Evolutionary conservation across 2,888 invertebrate species (phyloP).

Genomic region (Phengaris arion): DNA sequence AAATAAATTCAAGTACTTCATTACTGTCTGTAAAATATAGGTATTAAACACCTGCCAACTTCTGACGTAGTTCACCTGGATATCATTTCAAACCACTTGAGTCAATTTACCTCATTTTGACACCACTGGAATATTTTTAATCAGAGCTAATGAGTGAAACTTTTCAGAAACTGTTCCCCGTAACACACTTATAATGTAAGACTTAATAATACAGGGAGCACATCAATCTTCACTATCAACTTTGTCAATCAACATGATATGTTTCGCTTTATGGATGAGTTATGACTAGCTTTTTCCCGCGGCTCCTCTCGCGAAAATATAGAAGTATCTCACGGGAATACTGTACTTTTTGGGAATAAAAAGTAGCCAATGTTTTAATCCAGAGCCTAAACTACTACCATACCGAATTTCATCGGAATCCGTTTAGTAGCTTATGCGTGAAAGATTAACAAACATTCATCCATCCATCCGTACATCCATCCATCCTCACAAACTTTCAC

Average conservation of each 20-base stretch:
- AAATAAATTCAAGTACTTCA: too few species aligned
- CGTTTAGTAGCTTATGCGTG: too few species aligned
- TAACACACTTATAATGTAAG: neutral
- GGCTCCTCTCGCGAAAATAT: too few species aligned
- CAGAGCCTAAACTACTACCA: too few species aligned
- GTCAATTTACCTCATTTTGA: neutral
- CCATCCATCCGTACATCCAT: too few species aligned
- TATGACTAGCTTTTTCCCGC: neutral
- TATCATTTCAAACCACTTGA: neutral
- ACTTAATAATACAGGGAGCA: neutral
- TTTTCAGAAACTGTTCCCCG: neutral
- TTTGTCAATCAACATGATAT: neutral
- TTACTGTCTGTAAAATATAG: too few species aligned
- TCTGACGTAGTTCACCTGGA: neutral
- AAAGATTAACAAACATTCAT: too few species aligned
- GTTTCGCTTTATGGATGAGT: slow-evolving; percentile 1
- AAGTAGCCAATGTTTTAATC: too few species aligned
- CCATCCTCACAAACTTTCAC: too few species aligned
- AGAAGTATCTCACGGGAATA: too few species aligned
- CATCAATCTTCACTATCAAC: slow-evolving; percentile 27
- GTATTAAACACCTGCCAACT: neutral
- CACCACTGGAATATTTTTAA: neutral
- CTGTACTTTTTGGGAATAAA: too few species aligned
- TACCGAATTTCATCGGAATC: too few species aligned
- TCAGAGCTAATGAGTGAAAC: neutral